phyloP scores from a whole-genome alignment of 2,113 vertebrate species.

The Trematomus loennbergii region DNA sequence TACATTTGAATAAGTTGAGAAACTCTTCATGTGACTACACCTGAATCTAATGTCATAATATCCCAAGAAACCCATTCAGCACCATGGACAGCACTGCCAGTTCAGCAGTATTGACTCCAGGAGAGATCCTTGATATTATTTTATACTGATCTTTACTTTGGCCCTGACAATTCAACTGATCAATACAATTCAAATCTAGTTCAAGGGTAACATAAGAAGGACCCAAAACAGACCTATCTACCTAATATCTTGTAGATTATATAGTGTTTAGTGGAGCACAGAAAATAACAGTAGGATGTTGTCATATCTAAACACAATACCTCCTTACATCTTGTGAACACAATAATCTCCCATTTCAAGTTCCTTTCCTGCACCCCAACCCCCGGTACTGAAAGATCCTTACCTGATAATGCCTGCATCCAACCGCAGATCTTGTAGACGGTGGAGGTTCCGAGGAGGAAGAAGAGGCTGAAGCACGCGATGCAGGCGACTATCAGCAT shows the following conservation, averaged over 20 bases:
- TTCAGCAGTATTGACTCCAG: conserved; percentile 16
- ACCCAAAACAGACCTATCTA: neutral
- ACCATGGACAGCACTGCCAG: conserved; percentile 54
- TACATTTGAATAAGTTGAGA: neutral
- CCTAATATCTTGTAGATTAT: too few species aligned
- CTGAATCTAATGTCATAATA: neutral
- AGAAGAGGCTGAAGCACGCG: conserved; percentile 95
- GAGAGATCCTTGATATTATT: conserved; percentile 8
- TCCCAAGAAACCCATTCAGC: conserved; percentile 44
- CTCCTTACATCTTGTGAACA: neutral
- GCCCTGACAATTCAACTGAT: conserved; percentile 21
- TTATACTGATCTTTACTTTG: conserved; percentile 26
- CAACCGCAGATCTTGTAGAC: conserved; percentile 98
- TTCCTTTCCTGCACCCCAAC: neutral
- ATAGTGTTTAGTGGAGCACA: too few species aligned
- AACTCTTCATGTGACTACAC: neutral
- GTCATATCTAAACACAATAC: neutral
- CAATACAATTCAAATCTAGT: conserved; percentile 3
- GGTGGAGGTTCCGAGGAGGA: conserved; percentile 97
- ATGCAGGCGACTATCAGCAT: conserved; percentile 95
- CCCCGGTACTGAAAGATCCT: conserved; percentile 50
- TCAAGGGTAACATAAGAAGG: neutral
- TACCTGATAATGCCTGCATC: conserved; percentile 96
- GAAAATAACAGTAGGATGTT: neutral
- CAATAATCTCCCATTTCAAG: neutral